phyloP scores from a whole-genome alignment of 2,113 vertebrate genomes.

The Noturus placidus region DNA sequence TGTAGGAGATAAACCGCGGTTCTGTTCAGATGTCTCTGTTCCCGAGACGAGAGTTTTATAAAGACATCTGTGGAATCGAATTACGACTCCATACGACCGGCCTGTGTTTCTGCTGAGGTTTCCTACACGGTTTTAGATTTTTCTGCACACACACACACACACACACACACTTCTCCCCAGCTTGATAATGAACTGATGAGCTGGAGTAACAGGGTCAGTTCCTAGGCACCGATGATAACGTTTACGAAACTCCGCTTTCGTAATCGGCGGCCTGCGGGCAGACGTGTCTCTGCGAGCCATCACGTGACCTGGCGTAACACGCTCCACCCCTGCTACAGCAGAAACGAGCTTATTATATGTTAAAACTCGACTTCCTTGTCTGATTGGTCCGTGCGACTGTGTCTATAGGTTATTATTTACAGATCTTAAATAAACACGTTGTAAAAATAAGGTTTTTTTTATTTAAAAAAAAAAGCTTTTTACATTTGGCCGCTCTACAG shows the following conservation, averaged over 20 bases:
- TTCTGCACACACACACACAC: conserved; percentile 4
- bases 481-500: too few relatives aligned
- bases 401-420: background rate
- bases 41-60: background rate
- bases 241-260: background rate
- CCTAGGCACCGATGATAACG: background rate
- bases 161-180: background rate
- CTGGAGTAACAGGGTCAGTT: background rate
- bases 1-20: too few relatives aligned
- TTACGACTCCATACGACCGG: background rate
- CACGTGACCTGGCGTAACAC: background rate
- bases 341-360: background rate
- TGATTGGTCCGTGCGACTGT: background rate
- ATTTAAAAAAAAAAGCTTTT: background rate
- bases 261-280: background rate
- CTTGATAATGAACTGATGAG: conserved; percentile 4
- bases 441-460: background rate
- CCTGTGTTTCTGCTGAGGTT: background rate
- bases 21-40: too few relatives aligned
- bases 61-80: background rate
- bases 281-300: background rate
- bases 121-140: background rate
- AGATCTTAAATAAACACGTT: background rate
- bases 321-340: background rate
- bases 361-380: background rate